Conservation (phyloP, 2,113 vertebrate genomes). For the Vulpes lagopus region DNA sequence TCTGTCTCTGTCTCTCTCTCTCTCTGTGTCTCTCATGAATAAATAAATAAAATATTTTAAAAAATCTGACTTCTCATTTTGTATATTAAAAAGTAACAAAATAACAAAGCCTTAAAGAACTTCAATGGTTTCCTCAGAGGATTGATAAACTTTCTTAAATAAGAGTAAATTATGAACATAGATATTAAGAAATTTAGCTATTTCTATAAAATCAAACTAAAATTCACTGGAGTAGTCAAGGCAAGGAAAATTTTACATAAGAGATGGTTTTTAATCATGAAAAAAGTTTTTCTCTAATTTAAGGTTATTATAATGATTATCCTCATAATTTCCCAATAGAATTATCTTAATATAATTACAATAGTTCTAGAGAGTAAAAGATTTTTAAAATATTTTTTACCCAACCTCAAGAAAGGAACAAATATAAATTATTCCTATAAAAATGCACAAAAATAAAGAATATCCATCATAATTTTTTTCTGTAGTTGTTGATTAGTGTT, state of each 20-base stretch:
- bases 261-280: neutral
- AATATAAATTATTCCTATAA: neutral
- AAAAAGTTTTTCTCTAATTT: neutral
- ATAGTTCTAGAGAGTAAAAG: neutral
- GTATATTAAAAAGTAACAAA: neutral
- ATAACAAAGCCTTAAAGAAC: neutral
- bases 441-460: neutral
- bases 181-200: neutral
- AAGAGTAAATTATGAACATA: constrained; percentile 1
- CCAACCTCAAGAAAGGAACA: neutral
- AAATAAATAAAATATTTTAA: too few species aligned
- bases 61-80: neutral
- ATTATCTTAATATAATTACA: neutral
- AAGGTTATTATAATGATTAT: neutral
- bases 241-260: neutral
- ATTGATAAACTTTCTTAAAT: neutral
- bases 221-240: neutral
- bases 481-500: neutral
- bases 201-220: constrained; percentile 29
- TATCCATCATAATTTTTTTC: neutral
- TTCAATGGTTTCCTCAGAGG: neutral
- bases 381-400: neutral
- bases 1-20: too few species aligned
- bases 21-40: too few species aligned
- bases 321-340: neutral